Percentiles rank a stretch among this genome's conserved stretches.
Conservation (phyloP, 2,888 invertebrate species). For the Cylloceria caligata region DNA sequence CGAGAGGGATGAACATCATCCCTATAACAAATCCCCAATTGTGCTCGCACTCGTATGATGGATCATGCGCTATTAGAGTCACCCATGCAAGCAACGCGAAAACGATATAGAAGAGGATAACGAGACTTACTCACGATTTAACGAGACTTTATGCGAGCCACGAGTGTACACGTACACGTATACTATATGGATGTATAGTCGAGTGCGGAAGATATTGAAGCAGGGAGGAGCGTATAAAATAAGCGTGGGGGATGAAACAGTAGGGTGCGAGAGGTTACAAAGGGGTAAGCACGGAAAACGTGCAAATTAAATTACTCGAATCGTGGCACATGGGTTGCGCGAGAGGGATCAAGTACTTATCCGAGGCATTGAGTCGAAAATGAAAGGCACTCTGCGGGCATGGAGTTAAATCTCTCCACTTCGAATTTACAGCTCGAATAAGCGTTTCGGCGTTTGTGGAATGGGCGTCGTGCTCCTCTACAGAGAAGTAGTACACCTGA, state of each 20-base stretch:
- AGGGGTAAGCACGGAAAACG: slow-evolving; percentile 55
- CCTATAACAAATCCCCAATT: slow-evolving; percentile 8
- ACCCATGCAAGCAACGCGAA: slow-evolving; percentile 9
- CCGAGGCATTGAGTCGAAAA: slow-evolving; percentile 65
- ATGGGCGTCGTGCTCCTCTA: slow-evolving; percentile 20
- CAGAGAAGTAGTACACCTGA: slow-evolving; percentile 28
- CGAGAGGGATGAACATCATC: slow-evolving; percentile 41
- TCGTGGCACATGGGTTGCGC: slow-evolving; percentile 20
- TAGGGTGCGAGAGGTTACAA: slow-evolving; percentile 21
- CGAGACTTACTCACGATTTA: slow-evolving; percentile 35
- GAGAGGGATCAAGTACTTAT: slow-evolving; percentile 64
- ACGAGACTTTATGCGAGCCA: slow-evolving; percentile 28
- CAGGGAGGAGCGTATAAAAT: slow-evolving; percentile 41
- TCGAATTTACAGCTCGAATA: slow-evolving; percentile 61
- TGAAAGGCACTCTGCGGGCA: slow-evolving; percentile 65
- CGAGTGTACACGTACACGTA: slow-evolving; percentile 4
- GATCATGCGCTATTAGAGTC: slow-evolving; percentile 2
- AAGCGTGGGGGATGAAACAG: slow-evolving; percentile 19
- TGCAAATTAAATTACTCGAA: slow-evolving; percentile 66
- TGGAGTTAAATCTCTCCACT: slow-evolving; percentile 65
- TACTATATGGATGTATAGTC: slow-evolving; percentile 18
- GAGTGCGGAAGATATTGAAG: slow-evolving; percentile 3
- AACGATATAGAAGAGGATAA: slow-evolving; percentile 48
- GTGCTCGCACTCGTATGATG: slow-evolving; percentile 7
- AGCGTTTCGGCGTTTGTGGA: slow-evolving; percentile 38